phyloP scores from a whole-genome alignment of 2,888 invertebrate genomes.

The Campoletis raptor region DNA sequence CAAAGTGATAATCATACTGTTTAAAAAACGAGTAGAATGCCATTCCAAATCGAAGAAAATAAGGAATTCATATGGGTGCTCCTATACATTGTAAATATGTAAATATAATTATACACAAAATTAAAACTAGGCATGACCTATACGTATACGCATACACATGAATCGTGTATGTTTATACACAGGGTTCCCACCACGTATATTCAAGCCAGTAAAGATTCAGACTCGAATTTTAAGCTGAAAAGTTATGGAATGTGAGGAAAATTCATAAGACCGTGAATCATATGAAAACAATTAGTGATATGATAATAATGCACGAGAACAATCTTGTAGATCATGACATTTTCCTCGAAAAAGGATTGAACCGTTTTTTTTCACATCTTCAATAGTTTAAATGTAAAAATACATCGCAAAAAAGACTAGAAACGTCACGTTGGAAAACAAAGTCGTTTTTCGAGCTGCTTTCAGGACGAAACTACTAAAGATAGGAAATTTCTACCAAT shows the following conservation, averaged over 20 bases:
- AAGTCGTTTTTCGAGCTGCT: background rate
- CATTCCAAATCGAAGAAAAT: slow-evolving; percentile 35
- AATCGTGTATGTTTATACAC: slow-evolving; percentile 9
- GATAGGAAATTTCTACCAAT: background rate
- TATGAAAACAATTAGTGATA: background rate
- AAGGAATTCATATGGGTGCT: slow-evolving; percentile 53
- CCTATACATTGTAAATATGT: slow-evolving; percentile 68
- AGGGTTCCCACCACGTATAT: background rate
- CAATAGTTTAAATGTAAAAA: background rate
- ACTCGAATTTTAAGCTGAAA: background rate
- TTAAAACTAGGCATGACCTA: slow-evolving; percentile 17
- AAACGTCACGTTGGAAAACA: background rate
- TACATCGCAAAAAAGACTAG: background rate
- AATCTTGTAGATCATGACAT: background rate
- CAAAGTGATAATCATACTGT: slow-evolving; percentile 35
- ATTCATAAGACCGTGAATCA: background rate
- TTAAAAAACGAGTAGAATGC: slow-evolving; percentile 1
- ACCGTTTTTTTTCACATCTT: background rate
- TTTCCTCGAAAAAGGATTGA: background rate
- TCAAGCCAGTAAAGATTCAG: background rate
- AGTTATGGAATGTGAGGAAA: background rate
- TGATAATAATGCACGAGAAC: background rate
- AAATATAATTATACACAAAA: slow-evolving; percentile 65
- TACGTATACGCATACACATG: slow-evolving; percentile 25
- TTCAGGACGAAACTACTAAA: background rate